These are phyloP conservation scores for Steatocranus sp. DNA, from an alignment of 2,797 vertebrate species.

Conservation along the genomic window DNA sequence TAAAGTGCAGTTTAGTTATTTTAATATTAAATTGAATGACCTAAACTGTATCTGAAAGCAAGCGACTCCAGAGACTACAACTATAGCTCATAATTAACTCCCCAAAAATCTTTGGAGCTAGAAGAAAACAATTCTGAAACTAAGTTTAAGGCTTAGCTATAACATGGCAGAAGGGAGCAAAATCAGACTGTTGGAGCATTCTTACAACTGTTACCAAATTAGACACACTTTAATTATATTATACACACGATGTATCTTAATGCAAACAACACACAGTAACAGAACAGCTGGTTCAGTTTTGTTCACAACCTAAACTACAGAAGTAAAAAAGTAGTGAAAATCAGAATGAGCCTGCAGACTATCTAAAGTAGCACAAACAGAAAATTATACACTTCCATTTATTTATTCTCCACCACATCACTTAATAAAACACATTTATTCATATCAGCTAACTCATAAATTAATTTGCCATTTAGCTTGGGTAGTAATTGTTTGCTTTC, in stretches of 20 bases:
- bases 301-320: not conserved
- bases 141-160: not conserved
- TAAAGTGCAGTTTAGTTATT: not conserved
- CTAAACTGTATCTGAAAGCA: not conserved
- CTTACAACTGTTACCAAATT: not conserved
- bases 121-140: not conserved
- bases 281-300: not conserved
- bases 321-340: not conserved
- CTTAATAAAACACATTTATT: not conserved
- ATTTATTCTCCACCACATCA: not conserved
- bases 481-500: not conserved
- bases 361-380: not conserved
- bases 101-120: not conserved
- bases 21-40: not conserved
- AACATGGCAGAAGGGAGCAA: not conserved
- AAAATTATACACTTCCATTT: not conserved
- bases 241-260: not conserved
- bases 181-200: not conserved
- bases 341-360: not conserved
- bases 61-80: not conserved
- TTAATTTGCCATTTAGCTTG: not conserved
- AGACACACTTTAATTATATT: not conserved
- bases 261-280: not conserved
- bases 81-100: not conserved
- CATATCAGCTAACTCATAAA: not conserved